These are phyloP conservation scores for Drosophila gunungcola DNA, from an alignment of 1,140 invertebrate genomes.

Conservation along the genomic window DNA sequence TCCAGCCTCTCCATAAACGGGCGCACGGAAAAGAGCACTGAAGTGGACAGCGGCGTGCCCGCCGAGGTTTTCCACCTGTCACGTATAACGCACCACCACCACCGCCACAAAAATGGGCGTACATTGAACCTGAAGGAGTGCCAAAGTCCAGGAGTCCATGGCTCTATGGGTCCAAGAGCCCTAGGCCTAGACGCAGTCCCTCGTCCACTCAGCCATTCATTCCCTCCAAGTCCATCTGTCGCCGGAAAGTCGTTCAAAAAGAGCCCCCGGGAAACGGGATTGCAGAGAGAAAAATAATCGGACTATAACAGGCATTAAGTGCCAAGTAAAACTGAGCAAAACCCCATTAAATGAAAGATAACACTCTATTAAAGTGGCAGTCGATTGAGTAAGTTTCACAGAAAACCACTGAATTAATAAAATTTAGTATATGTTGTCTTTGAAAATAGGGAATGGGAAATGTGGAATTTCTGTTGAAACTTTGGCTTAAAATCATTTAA, in stretches of 20 bases:
- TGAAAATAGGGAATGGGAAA: no score
- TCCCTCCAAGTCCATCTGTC: constrained; percentile 31
- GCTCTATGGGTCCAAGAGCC: neutral
- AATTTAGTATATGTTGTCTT: no score
- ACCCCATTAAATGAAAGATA: no score
- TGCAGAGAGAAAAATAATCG: constrained; percentile 15
- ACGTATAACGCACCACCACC: constrained; percentile 15
- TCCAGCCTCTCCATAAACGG: constrained; percentile 48
- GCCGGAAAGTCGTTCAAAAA: constrained; percentile 24
- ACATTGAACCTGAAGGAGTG: constrained; percentile 22
- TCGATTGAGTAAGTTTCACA: no score
- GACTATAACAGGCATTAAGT: neutral
- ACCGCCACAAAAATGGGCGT: constrained; percentile 12
- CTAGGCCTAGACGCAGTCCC: constrained; percentile 32
- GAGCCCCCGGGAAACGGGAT: constrained; percentile 16
- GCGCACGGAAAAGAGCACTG: constrained; percentile 45
- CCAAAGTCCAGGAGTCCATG: constrained; percentile 1
- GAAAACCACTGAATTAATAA: no score
- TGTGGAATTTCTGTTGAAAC: no score
- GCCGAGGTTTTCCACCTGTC: constrained; percentile 27
- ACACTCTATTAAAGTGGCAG: no score
- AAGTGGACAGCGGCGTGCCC: constrained; percentile 51
- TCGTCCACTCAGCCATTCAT: constrained; percentile 16
- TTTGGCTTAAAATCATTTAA: no score
- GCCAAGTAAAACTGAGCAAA: no score